Evolutionary conservation across 2,113 vertebrate species (phyloP).

Genomic region (Neogobius melanostomus): DNA sequence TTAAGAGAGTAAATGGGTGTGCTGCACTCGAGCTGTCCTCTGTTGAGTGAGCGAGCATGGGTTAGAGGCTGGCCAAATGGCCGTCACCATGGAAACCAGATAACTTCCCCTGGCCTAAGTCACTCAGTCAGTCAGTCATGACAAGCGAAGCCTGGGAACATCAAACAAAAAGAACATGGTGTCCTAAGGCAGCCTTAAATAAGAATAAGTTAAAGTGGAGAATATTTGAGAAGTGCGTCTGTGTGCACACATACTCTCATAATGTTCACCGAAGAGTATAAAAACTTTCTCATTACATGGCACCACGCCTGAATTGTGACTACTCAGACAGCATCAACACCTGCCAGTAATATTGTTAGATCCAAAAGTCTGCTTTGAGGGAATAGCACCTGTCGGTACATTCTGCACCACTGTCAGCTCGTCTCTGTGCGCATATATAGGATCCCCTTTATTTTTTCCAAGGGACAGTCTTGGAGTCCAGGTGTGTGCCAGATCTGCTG

Average conservation of each 20-base stretch:
- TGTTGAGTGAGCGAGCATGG: conserved; percentile 70
- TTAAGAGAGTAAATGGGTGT: conserved; percentile 80
- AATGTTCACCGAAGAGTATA: conserved; percentile 30
- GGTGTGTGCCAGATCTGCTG: conserved; percentile 76
- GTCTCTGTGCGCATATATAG: conserved; percentile 66
- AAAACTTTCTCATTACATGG: conserved; percentile 60
- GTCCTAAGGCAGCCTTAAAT: conserved; percentile 59
- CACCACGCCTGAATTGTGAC: conserved; percentile 67
- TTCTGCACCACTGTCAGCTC: conserved; percentile 71
- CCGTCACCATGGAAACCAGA: conserved; percentile 74
- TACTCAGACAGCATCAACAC: conserved; percentile 67
- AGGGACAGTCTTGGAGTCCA: conserved; percentile 71
- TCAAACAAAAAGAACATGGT: conserved; percentile 68
- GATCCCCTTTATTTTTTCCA: conserved; percentile 74
- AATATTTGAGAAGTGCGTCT: conserved; percentile 8
- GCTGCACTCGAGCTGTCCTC: conserved; percentile 75
- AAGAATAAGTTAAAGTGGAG: conserved; percentile 48
- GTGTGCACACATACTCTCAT: conserved; percentile 7
- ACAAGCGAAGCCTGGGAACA: conserved; percentile 68
- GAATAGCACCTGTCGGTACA: conserved; percentile 73
- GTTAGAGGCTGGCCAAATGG: conserved; percentile 77
- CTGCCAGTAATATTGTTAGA: conserved; percentile 73
- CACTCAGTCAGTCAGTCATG: conserved; percentile 73
- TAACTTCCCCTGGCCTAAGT: conserved; percentile 68
- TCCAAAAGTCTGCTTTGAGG: conserved; percentile 70